Conservation (phyloP, 1,140 invertebrate species). For the Nephila pilipes region DNA sequence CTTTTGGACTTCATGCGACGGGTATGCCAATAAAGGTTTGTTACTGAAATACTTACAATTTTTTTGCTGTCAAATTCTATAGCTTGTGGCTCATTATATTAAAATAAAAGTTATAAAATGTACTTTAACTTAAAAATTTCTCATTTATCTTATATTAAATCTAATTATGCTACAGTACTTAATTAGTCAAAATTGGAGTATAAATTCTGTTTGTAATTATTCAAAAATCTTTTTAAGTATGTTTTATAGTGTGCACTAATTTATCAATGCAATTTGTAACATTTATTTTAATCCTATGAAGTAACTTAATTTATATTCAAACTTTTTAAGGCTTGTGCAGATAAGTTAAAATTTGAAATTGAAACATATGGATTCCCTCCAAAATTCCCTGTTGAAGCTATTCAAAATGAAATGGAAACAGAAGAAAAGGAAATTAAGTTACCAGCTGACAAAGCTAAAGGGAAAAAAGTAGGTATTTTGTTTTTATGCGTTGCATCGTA, state of each 20-base stretch:
- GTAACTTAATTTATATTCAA: too few relatives aligned
- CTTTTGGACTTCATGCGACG: conserved; percentile 99
- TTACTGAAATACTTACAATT: not conserved
- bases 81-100: too few relatives aligned
- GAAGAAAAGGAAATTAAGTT: conserved; percentile 84
- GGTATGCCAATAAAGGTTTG: conserved; percentile 94
- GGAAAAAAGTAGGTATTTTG: conserved; percentile 89
- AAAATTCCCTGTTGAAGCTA: conserved; percentile 88
- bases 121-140: too few relatives aligned
- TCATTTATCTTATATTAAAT: too few relatives aligned
- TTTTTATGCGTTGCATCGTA: not conserved
- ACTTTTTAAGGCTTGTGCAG: conserved; percentile 90
- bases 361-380: conserved; percentile 96
- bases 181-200: too few relatives aligned
- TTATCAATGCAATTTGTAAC: too few relatives aligned
- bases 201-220: too few relatives aligned
- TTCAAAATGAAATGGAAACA: conserved; percentile 80
- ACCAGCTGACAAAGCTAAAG: conserved; percentile 98
- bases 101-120: too few relatives aligned
- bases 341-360: conserved; percentile 97
- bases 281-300: too few relatives aligned
- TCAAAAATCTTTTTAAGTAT: too few relatives aligned
- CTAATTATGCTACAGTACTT: too few relatives aligned
- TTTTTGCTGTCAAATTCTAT: not conserved
- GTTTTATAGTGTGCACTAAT: too few relatives aligned